A percentile compares a stretch with the other conserved stretches of the same genome.
phyloP scores from a whole-genome alignment of 1,140 invertebrate species.

The Ceratosolen solmsi region DNA sequence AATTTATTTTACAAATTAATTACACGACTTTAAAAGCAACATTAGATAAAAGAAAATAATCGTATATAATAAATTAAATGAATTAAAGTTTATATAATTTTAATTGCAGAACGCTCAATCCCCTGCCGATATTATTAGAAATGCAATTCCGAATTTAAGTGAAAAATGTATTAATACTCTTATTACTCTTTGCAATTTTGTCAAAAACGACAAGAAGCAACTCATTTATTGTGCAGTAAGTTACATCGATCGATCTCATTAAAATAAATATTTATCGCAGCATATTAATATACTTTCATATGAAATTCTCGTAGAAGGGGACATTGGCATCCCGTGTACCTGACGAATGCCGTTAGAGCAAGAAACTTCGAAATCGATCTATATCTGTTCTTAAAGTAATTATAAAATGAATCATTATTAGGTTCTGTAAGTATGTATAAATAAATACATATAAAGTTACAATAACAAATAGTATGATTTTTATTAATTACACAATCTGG shows the following conservation, averaged over 20 bases:
- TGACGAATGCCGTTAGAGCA: not conserved
- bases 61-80: too few relatives aligned
- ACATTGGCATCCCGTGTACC: not conserved
- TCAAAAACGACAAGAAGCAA: not conserved
- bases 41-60: too few relatives aligned
- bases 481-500: too few relatives aligned
- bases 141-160: not conserved
- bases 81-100: too few relatives aligned
- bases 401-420: too few relatives aligned
- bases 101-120: not conserved
- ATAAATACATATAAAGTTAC: too few relatives aligned
- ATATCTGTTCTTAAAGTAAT: too few relatives aligned
- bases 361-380: too few relatives aligned
- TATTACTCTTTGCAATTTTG: not conserved
- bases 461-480: too few relatives aligned
- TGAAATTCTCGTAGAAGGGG: not conserved
- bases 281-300: not conserved
- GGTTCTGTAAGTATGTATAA: too few relatives aligned
- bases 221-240: not conserved
- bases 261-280: not conserved
- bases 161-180: not conserved
- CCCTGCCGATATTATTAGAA: not conserved
- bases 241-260: not conserved
- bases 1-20: too few relatives aligned
- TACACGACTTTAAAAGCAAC: too few relatives aligned